These are phyloP conservation scores for Antitype chi DNA, from an alignment of 2,888 invertebrate species.

Conservation along the genomic window DNA sequence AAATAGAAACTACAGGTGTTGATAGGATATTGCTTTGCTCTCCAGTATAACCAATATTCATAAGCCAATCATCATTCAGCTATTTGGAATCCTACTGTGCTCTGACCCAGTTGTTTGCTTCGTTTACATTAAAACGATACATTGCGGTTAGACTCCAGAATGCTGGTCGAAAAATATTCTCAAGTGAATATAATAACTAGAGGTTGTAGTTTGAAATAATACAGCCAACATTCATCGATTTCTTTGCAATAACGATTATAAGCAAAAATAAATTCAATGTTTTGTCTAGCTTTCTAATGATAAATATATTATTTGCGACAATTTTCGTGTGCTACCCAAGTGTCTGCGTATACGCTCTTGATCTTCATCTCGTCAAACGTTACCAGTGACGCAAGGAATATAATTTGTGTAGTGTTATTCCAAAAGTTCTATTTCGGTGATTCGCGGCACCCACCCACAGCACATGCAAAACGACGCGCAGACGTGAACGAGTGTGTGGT, in stretches of 20 bases:
- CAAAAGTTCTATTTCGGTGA: slow-evolving; percentile 89
- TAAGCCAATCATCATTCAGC: slow-evolving; percentile 46
- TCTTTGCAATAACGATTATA: neutral
- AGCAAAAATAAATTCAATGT: slow-evolving; percentile 28
- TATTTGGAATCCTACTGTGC: slow-evolving; percentile 54
- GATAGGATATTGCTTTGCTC: slow-evolving; percentile 11
- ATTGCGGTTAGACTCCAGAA: slow-evolving; percentile 27
- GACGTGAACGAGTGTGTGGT: slow-evolving; percentile 81
- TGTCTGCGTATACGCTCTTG: slow-evolving; percentile 78
- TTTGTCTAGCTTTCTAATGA: slow-evolving; percentile 52
- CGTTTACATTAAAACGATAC: slow-evolving; percentile 53
- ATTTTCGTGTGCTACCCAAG: slow-evolving; percentile 49
- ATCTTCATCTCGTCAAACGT: slow-evolving; percentile 84
- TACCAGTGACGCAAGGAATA: slow-evolving; percentile 87
- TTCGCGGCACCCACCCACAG: slow-evolving; percentile 83
- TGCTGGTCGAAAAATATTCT: neutral
- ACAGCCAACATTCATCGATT: neutral
- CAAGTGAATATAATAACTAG: neutral
- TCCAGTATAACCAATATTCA: slow-evolving; percentile 33
- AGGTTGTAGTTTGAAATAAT: neutral
- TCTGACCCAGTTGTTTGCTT: slow-evolving; percentile 54
- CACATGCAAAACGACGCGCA: slow-evolving; percentile 80
- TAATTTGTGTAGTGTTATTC: slow-evolving; percentile 89
- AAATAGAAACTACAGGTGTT: neutral
- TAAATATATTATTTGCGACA: slow-evolving; percentile 47